Conservation (phyloP, 1,140 invertebrate genomes). For the Plectrocnemia conspersa region DNA sequence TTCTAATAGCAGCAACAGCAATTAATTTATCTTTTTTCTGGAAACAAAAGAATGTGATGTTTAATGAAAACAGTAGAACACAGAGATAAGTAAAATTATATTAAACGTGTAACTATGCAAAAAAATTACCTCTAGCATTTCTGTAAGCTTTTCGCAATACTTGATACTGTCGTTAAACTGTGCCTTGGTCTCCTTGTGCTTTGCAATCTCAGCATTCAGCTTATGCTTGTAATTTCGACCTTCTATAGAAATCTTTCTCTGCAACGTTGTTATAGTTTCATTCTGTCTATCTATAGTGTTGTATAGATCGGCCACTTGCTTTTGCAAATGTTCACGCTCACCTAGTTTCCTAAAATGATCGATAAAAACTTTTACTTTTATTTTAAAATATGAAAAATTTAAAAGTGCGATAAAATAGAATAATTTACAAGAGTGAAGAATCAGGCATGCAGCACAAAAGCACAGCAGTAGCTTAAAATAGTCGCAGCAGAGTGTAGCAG, state of each 20-base stretch:
- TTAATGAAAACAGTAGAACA: conserved; percentile 37
- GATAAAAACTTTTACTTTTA: no score
- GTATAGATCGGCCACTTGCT: conserved; percentile 59
- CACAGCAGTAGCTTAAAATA: no score
- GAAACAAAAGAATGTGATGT: conserved; percentile 38
- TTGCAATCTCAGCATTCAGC: conserved; percentile 61
- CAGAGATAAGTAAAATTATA: conserved; percentile 38
- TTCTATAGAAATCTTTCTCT: conserved; percentile 63
- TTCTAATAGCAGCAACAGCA: conserved; percentile 17
- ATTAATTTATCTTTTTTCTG: conserved; percentile 32
- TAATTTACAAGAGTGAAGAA: no score
- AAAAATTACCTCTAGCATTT: conserved; percentile 52
- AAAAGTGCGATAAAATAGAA: no score
- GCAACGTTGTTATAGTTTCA: conserved; percentile 62
- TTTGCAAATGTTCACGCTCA: conserved; percentile 66
- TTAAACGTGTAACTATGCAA: conserved; percentile 39
- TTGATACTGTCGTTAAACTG: conserved; percentile 59
- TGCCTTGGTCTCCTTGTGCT: conserved; percentile 64
- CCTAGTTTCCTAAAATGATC: conserved; percentile 57
- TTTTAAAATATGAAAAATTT: no score
- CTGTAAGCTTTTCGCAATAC: conserved; percentile 56
- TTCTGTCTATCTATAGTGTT: conserved; percentile 62
- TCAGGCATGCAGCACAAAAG: no score
- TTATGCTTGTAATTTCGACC: conserved; percentile 68
- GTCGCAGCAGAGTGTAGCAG: no score